phyloP scores from a whole-genome alignment of 2,113 vertebrate species.

The Peromyscus polionotus region DNA sequence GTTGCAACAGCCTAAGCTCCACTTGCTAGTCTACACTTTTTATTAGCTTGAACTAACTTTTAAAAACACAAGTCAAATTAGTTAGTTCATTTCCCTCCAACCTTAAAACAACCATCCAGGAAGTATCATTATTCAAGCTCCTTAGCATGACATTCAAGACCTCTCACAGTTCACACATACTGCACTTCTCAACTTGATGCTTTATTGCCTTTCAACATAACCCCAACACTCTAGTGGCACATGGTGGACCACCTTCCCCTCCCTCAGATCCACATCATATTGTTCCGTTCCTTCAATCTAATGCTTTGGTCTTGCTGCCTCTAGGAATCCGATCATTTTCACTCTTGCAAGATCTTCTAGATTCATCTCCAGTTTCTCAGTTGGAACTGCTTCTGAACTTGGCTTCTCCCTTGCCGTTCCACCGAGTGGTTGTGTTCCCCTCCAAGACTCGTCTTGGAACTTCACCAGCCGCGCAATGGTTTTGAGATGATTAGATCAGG shows the following conservation, averaged over 20 bases:
- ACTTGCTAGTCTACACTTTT: background rate
- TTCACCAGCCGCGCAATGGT: background rate
- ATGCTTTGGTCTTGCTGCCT: background rate
- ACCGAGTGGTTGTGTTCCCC: background rate
- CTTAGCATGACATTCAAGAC: background rate
- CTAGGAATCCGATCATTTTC: background rate
- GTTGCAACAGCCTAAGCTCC: background rate
- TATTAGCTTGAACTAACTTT: background rate
- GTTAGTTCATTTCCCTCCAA: background rate
- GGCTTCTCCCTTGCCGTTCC: background rate
- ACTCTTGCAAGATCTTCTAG: background rate
- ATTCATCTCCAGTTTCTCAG: background rate
- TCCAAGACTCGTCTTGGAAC: background rate
- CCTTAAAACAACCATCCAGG: background rate
- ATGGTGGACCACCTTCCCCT: accelerated
- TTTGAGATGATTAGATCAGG: background rate
- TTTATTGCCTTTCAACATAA: background rate
- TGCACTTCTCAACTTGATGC: background rate
- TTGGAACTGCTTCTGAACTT: constrained; percentile 9
- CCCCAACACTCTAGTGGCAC: background rate
- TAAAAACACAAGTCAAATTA: background rate
- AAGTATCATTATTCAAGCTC: background rate
- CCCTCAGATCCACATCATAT: background rate
- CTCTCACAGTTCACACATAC: background rate
- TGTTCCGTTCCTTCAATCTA: background rate